Conservation (phyloP, 1,140 invertebrate genomes). For the Lordiphosa collinella region DNA sequence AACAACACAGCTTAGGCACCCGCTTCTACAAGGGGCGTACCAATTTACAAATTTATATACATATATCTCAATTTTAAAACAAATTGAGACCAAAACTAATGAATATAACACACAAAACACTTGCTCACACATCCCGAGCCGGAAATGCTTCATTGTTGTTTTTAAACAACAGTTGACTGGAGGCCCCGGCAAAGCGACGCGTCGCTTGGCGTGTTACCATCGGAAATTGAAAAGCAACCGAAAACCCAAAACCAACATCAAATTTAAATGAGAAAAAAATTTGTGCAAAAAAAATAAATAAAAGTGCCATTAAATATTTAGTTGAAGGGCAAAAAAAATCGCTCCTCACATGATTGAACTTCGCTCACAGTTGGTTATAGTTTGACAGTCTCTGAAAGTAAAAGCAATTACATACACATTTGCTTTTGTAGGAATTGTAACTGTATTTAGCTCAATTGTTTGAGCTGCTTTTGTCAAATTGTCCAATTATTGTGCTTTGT, state of each 20-base stretch:
- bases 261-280: constrained; percentile 55
- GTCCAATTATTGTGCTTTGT: constrained; percentile 54
- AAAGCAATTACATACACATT: constrained; percentile 32
- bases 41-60: constrained; percentile 25
- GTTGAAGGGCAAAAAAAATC: constrained; percentile 50
- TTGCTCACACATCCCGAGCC: constrained; percentile 23
- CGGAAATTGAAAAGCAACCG: constrained; percentile 76
- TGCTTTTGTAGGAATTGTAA: constrained; percentile 47
- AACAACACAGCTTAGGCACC: constrained; percentile 8
- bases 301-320: constrained; percentile 67
- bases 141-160: constrained; percentile 71
- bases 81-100: constrained; percentile 70
- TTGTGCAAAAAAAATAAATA: constrained; percentile 53
- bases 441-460: constrained; percentile 24
- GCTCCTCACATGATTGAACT: constrained; percentile 31
- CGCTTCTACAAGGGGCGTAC: constrained; percentile 12
- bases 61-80: constrained; percentile 54
- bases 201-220: constrained; percentile 35
- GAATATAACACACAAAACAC: constrained; percentile 40
- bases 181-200: constrained; percentile 9
- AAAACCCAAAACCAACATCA: constrained; percentile 67
- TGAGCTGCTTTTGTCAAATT: constrained; percentile 39
- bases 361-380: constrained; percentile 14
- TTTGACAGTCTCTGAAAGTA: constrained; percentile 31
- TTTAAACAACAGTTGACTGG: constrained; percentile 21